phyloP scores from a whole-genome alignment of 2,113 vertebrate species.

The Zosterops pallidus region DNA sequence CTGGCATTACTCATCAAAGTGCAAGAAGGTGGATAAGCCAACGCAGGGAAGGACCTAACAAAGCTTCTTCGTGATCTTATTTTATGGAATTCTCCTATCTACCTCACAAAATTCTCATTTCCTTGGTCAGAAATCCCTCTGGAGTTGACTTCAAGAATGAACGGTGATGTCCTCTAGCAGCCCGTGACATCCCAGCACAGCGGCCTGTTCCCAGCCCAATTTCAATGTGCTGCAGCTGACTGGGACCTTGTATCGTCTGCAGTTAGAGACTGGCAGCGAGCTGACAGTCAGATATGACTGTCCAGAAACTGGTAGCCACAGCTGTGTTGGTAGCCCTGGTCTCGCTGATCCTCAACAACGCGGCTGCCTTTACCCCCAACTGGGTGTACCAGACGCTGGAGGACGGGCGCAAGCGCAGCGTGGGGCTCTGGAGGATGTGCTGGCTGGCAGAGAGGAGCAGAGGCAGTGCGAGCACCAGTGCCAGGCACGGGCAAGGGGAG shows the following conservation, averaged over 20 bases:
- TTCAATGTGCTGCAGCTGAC: constrained; percentile 56
- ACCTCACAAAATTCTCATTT: background rate
- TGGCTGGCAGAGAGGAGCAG: constrained; percentile 76
- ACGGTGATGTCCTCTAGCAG: constrained; percentile 94
- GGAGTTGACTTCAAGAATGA: constrained; percentile 83
- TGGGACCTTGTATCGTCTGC: constrained; percentile 33
- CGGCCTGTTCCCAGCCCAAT: background rate
- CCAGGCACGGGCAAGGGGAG: constrained; percentile 67
- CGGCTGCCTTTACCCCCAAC: constrained; percentile 91
- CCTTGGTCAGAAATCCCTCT: background rate
- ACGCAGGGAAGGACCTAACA: background rate
- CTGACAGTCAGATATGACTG: constrained; percentile 82
- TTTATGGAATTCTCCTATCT: constrained; percentile 68
- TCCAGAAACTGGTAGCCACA: constrained; percentile 90
- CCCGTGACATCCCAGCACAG: constrained; percentile 30
- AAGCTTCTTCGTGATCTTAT: background rate
- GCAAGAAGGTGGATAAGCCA: constrained; percentile 89
- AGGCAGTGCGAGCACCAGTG: constrained; percentile 53
- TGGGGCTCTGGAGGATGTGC: constrained; percentile 95
- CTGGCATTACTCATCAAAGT: constrained; percentile 79
- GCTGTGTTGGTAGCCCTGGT: constrained; percentile 92
- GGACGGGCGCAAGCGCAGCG: constrained; percentile 89
- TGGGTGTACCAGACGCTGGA: constrained; percentile 93
- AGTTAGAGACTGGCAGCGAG: background rate
- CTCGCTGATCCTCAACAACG: constrained; percentile 93